These are phyloP conservation scores for Ypsolopha scabrella DNA, from an alignment of 2,888 invertebrate species.

Conservation along the genomic window DNA sequence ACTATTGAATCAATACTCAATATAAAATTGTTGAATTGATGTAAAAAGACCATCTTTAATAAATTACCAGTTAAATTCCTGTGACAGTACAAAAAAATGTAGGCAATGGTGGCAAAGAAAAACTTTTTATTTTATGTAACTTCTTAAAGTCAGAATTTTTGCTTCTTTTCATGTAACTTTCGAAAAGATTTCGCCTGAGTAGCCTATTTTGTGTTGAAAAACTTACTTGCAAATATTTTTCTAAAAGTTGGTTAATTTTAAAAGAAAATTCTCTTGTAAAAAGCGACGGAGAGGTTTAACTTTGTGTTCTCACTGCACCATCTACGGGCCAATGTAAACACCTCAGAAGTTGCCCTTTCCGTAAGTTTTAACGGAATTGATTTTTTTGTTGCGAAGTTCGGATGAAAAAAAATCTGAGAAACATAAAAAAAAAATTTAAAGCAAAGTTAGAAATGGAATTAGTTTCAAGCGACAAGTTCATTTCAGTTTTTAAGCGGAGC, in stretches of 20 bases:
- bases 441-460: conserved; percentile 63
- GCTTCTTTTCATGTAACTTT: conserved; percentile 28
- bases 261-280: conserved; percentile 34
- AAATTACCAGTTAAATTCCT: conserved; percentile 1
- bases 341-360: conserved; percentile 50
- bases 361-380: conserved; percentile 53
- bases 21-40: neutral
- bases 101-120: conserved; percentile 6
- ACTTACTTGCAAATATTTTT: conserved; percentile 44
- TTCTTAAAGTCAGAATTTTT: conserved; percentile 16
- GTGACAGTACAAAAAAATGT: neutral
- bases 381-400: conserved; percentile 60
- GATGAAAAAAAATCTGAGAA: conserved; percentile 36
- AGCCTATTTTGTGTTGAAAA: conserved; percentile 27
- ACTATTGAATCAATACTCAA: neutral
- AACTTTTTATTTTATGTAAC: conserved; percentile 20
- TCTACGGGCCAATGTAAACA: conserved; percentile 40
- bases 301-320: conserved; percentile 37
- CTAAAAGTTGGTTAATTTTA: conserved; percentile 45
- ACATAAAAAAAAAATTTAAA: conserved; percentile 58
- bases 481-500: conserved; percentile 55
- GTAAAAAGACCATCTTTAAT: neutral
- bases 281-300: conserved; percentile 28
- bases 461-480: conserved; percentile 68
- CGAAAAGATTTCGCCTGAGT: conserved; percentile 25